Percentiles rank a stretch among this genome's conserved stretches.
Evolutionary conservation across 2,888 invertebrate genomes (phyloP).

Genomic region (Chrysotoxum bicinctum): DNA sequence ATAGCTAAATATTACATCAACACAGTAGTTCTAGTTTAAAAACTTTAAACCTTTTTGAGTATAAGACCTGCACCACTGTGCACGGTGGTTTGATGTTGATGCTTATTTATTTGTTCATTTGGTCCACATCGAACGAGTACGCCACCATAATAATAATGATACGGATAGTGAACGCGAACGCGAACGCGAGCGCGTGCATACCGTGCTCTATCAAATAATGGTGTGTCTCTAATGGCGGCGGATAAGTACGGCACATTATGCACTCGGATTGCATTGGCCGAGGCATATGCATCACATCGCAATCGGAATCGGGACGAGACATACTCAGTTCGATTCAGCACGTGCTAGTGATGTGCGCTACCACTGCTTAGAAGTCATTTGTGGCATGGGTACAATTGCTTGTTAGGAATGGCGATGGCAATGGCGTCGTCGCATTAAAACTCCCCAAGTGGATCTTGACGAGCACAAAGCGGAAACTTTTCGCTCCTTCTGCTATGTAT

Average conservation of each 20-base stretch:
- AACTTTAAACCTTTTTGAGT: not conserved
- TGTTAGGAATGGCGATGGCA: slow-evolving; percentile 59
- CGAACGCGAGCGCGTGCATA: slow-evolving; percentile 68
- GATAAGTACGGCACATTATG: slow-evolving; percentile 71
- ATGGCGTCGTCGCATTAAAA: slow-evolving; percentile 67
- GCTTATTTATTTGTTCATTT: slow-evolving; percentile 73
- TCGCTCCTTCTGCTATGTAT: slow-evolving; percentile 17
- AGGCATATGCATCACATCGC: slow-evolving; percentile 47
- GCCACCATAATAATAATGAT: slow-evolving; percentile 73
- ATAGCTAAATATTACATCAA: not conserved
- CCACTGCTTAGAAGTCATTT: slow-evolving; percentile 65
- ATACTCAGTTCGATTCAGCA: slow-evolving; percentile 42
- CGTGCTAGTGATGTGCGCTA: slow-evolving; percentile 69
- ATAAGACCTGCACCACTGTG: not conserved
- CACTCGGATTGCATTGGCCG: slow-evolving; percentile 71
- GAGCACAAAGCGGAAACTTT: slow-evolving; percentile 50
- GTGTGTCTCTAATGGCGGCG: slow-evolving; percentile 72
- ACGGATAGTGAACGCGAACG: slow-evolving; percentile 72
- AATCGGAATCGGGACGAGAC: slow-evolving; percentile 26
- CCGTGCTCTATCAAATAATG: slow-evolving; percentile 72
- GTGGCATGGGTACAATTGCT: slow-evolving; percentile 63
- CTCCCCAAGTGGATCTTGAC: slow-evolving; percentile 69
- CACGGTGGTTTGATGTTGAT: slow-evolving; percentile 41
- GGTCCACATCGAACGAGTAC: slow-evolving; percentile 68
- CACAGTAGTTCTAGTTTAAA: not conserved